Conservation (phyloP, 2,113 vertebrate genomes). For the Falco punctatus region DNA sequence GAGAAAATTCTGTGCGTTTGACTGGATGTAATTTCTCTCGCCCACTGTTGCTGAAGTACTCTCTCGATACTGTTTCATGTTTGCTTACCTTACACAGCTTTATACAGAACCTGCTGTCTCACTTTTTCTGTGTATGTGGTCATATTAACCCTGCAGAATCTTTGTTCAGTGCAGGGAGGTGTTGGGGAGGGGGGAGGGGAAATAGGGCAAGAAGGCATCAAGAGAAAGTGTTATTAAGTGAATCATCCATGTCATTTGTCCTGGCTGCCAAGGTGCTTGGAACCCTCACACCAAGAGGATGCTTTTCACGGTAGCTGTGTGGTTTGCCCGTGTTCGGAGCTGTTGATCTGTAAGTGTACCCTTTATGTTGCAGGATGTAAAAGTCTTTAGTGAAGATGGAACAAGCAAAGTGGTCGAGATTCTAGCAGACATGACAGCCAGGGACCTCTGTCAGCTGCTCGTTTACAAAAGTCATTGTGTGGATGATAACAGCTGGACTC, state of each 20-base stretch:
- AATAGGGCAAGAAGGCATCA: neutral
- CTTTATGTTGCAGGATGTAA: slow-evolving; percentile 89
- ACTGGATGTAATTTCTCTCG: neutral
- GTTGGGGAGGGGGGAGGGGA: slow-evolving; percentile 32
- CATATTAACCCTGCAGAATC: neutral
- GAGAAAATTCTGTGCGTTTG: neutral
- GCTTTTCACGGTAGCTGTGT: neutral
- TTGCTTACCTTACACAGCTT: neutral
- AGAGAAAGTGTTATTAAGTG: slow-evolving; percentile 15
- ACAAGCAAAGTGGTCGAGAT: slow-evolving; percentile 96
- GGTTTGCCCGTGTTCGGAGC: neutral
- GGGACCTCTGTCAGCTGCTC: slow-evolving; percentile 96
- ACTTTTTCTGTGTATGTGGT: neutral
- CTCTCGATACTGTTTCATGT: neutral
- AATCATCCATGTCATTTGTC: slow-evolving; percentile 27
- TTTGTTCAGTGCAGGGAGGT: slow-evolving; percentile 22
- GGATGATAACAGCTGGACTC: slow-evolving; percentile 97
- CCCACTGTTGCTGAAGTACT: neutral
- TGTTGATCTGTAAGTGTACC: slow-evolving; percentile 50
- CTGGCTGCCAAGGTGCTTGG: slow-evolving; percentile 33
- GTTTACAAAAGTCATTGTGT: slow-evolving; percentile 97
- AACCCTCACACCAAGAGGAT: neutral
- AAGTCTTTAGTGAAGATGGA: slow-evolving; percentile 96
- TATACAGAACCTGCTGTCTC: neutral
- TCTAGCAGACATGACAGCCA: slow-evolving; percentile 92